Evolutionary conservation across 2,888 invertebrate genomes (phyloP), one percentile per base, ranked within the genome.

Genomic region (Drosophila vallismaia): DNA sequence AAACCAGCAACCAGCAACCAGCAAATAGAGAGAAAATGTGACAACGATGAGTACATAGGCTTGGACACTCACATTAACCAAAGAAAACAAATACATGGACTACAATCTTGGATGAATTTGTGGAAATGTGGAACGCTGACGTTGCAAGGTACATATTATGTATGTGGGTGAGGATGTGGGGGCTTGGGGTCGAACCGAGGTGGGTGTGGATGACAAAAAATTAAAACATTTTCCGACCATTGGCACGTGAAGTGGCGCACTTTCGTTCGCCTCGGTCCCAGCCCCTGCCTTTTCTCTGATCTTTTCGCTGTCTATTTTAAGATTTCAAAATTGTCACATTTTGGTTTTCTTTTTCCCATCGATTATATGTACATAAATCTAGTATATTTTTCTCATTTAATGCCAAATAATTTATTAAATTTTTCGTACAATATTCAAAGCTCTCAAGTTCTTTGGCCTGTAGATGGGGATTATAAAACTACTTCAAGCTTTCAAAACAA

Each of bases 171-270:
- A 33, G 36, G 50, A 51, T 44, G 42, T n/a, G 42, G 64, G 33
- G 29, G 49, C 12, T n/a, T 31, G 33, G 4, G 28, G 2, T 14
- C 10, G 24, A 28, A 28, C 6, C 4, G 28, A 28, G 28, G 28
- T 36, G 49, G 36, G 31, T 44, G 71, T 45, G 38, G 29, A 50
- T 28, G 31, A 31, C 31, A 55, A 12, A 55, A 55, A 50, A 38
- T 40, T 42, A 51, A 52, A 53, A 69, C 70, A 69, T 58, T 69
- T 69, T 36, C 49, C 48, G 51, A 36, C 40, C 40, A 42, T 56
- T 66, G 71, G 72, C 71, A 72, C 63, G 68, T 73, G 60, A 74
- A 74, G 48, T 52, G 71, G 48, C 63, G 63, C 72, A 63, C 55
- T 72, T 56, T 66, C 50, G 38, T 12, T 38, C 38, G 33, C 31